Evolutionary conservation across 2,113 vertebrate genomes (phyloP).

Genomic region (Pollachius pollachius): DNA sequence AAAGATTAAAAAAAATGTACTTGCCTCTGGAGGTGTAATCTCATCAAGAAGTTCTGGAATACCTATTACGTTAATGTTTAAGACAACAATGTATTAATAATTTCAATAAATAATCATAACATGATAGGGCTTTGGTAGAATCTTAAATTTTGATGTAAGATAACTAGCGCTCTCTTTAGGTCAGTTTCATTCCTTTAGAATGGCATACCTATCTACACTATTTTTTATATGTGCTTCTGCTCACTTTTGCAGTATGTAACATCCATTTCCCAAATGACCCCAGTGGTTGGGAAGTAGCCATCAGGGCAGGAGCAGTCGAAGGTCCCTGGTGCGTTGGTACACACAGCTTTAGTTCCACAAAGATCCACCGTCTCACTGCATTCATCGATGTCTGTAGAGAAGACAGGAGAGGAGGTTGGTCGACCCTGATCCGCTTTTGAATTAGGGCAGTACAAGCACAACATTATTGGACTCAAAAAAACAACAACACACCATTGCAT

Average conservation of each 20-base stretch:
- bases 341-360: conserved; percentile 50
- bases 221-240: background rate
- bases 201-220: too few relatives aligned
- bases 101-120: too few relatives aligned
- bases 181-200: too few relatives aligned
- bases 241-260: conserved; percentile 53
- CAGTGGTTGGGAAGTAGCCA: conserved; percentile 56
- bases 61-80: conserved; percentile 21
- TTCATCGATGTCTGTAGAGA: conserved; percentile 57
- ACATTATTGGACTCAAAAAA: background rate
- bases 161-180: too few relatives aligned
- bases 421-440: background rate
- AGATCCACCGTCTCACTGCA: conserved; percentile 39
- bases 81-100: background rate
- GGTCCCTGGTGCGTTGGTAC: conserved; percentile 45
- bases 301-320: conserved; percentile 60
- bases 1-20: background rate
- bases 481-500: conserved; percentile 47
- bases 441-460: too few relatives aligned
- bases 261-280: conserved; percentile 34
- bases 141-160: too few relatives aligned
- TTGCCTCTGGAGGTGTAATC: conserved; percentile 24
- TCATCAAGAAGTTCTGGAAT: conserved; percentile 24
- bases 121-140: background rate
- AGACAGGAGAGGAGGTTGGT: background rate